phyloP scores from a whole-genome alignment of 2,888 invertebrate species.

The Abscondita cerata region DNA sequence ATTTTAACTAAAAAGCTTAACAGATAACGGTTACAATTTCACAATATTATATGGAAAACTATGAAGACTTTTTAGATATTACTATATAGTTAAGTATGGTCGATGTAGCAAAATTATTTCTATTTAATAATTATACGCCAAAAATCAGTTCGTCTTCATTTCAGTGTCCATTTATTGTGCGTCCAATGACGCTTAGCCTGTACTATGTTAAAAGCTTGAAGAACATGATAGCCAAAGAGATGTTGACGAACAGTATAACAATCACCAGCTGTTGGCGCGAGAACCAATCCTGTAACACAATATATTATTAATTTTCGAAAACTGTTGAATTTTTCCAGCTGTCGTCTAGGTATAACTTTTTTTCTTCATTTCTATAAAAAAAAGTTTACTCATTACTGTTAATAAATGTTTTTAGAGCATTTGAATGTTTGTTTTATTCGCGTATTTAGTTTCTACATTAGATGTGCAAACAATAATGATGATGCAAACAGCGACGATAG shows the following conservation, averaged over 20 bases:
- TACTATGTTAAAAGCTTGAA: slow-evolving; percentile 95
- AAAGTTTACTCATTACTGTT: too few relatives aligned
- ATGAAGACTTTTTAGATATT: slow-evolving; percentile 22
- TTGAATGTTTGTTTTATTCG: too few relatives aligned
- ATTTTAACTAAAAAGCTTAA: slow-evolving; percentile 2
- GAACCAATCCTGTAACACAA: slow-evolving; percentile 87
- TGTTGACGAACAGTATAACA: slow-evolving; percentile 92
- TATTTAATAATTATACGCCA: slow-evolving; percentile 19
- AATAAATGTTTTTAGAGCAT: too few relatives aligned
- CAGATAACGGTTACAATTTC: slow-evolving; percentile 1
- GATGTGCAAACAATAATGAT: too few relatives aligned
- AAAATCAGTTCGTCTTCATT: slow-evolving; percentile 34
- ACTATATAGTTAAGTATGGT: slow-evolving; percentile 29
- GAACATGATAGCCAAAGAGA: slow-evolving; percentile 94
- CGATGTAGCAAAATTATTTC: slow-evolving; percentile 48
- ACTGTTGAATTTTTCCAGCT: neutral
- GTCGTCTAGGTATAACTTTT: too few relatives aligned
- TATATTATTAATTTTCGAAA: too few relatives aligned
- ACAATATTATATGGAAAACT: slow-evolving; percentile 30
- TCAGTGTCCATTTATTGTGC: slow-evolving; percentile 16
- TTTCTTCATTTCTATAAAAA: too few relatives aligned
- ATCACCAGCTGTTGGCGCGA: slow-evolving; percentile 94
- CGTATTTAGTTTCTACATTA: too few relatives aligned
- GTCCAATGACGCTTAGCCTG: slow-evolving; percentile 60
- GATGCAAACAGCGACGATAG: too few relatives aligned